A percentile compares a stretch with the other conserved stretches of the same genome.
Evolutionary conservation across 2,797 vertebrate genomes (phyloP).

Genomic region (Ateles fusciceps): DNA sequence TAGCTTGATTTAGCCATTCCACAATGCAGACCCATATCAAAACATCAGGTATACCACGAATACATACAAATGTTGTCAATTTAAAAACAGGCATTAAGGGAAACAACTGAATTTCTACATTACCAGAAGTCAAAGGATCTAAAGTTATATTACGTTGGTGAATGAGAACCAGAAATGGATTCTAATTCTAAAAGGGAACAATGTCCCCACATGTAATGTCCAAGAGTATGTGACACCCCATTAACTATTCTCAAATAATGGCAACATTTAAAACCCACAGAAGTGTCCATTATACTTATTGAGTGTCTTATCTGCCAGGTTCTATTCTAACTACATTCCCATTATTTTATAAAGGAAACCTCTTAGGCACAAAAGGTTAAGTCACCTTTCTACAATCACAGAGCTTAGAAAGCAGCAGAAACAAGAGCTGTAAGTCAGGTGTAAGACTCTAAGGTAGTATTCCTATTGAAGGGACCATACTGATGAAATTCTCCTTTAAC

Average conservation of each 20-base stretch:
- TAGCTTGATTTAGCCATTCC: neutral
- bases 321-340: neutral
- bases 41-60: neutral
- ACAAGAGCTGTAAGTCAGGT: neutral
- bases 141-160: neutral
- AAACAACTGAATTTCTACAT: neutral
- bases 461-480: neutral
- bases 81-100: neutral
- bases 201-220: neutral
- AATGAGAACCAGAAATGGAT: slow-evolving; percentile 19
- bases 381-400: neutral
- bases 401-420: neutral
- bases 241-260: neutral
- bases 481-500: neutral
- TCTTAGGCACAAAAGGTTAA: neutral
- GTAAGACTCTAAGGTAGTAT: neutral
- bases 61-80: neutral
- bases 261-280: neutral
- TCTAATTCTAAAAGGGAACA: slow-evolving; percentile 35
- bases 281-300: neutral
- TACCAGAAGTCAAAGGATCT: neutral
- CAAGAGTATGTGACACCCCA: neutral
- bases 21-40: neutral
- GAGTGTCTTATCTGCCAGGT: neutral
- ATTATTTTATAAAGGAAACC: neutral